phyloP scores from a whole-genome alignment of 1,140 invertebrate species.

The Drosophila orena region DNA sequence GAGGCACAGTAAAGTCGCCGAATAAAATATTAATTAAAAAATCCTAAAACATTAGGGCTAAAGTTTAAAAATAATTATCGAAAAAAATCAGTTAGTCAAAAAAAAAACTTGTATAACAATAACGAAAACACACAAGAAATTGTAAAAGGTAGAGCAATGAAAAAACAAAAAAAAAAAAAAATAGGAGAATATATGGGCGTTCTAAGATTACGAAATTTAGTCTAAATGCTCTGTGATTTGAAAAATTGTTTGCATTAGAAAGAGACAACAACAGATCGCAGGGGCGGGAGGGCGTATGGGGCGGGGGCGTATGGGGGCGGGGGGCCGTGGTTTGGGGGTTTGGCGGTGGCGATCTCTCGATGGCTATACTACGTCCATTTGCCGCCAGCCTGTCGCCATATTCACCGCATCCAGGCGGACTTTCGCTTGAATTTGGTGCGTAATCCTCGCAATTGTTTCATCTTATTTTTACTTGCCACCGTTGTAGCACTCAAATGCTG shows the following conservation, averaged over 20 bases:
- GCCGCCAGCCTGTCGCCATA: conserved; percentile 60
- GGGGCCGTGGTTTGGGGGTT: background rate
- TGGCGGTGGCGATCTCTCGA: background rate
- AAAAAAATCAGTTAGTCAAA: conserved; percentile 18
- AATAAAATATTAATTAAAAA: background rate
- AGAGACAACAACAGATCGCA: conserved; percentile 48
- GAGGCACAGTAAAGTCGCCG: conserved; percentile 9
- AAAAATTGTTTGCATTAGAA: conserved; percentile 53
- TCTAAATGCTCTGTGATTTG: conserved; percentile 62
- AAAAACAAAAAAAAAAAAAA: background rate
- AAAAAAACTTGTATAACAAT: conserved; percentile 53
- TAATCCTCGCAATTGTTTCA: conserved; percentile 66
- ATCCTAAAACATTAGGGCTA: conserved; percentile 12
- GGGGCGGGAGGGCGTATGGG: background rate
- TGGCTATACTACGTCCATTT: conserved; percentile 7
- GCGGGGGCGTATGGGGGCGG: background rate
- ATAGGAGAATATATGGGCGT: background rate
- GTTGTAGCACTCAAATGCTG: conserved; percentile 50
- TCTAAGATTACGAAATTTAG: conserved; percentile 28
- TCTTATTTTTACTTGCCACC: conserved; percentile 39
- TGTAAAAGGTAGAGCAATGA: conserved; percentile 11
- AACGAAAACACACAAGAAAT: conserved; percentile 18
- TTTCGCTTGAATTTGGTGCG: conserved; percentile 84
- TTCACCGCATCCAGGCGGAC: conserved; percentile 81
- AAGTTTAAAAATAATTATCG: conserved; percentile 12